These are phyloP conservation scores for Lagocephalus sceleratus DNA, from an alignment of 2,797 vertebrate species.

Conservation along the genomic window DNA sequence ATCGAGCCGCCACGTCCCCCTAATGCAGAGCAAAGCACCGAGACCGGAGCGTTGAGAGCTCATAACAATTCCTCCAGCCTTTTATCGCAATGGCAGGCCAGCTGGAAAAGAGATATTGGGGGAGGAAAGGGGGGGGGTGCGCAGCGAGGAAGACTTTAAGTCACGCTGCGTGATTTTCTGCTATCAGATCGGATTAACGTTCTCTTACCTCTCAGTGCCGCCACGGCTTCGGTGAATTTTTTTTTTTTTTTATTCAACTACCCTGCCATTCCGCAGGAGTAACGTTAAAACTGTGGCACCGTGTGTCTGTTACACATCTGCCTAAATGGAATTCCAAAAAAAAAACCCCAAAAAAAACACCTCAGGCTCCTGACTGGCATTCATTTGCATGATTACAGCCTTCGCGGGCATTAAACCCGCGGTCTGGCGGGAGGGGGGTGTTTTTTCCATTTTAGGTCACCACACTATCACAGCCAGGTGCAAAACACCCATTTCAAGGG, in stretches of 20 bases:
- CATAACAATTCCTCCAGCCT: constrained; percentile 13
- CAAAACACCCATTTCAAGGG: constrained; percentile 12
- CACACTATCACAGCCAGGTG: not conserved
- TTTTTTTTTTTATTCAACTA: not conserved
- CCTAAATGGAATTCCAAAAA: too few relatives aligned
- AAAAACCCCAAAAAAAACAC: not conserved
- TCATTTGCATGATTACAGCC: constrained; percentile 10
- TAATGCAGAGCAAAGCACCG: constrained; percentile 12
- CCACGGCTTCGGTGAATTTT: not conserved
- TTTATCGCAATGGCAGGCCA: constrained; percentile 14
- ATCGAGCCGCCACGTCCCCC: constrained; percentile 20
- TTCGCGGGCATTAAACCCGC: not conserved
- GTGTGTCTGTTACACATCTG: not conserved
- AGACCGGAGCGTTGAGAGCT: constrained; percentile 18
- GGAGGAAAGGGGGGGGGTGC: constrained; percentile 1
- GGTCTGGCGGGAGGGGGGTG: not conserved
- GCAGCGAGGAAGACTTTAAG: constrained; percentile 15
- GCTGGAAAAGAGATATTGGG: constrained; percentile 9
- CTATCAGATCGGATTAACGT: constrained; percentile 14
- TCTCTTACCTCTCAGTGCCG: not conserved
- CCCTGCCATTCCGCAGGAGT: constrained; percentile 3
- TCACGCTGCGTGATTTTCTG: constrained; percentile 17
- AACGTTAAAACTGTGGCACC: constrained; percentile 2
- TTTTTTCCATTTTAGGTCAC: not conserved
- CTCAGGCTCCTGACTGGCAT: not conserved